Evolutionary conservation across 2,797 vertebrate species (phyloP), one percentile per base, ranked within the genome.

Genomic region (Botia kubotai): DNA sequence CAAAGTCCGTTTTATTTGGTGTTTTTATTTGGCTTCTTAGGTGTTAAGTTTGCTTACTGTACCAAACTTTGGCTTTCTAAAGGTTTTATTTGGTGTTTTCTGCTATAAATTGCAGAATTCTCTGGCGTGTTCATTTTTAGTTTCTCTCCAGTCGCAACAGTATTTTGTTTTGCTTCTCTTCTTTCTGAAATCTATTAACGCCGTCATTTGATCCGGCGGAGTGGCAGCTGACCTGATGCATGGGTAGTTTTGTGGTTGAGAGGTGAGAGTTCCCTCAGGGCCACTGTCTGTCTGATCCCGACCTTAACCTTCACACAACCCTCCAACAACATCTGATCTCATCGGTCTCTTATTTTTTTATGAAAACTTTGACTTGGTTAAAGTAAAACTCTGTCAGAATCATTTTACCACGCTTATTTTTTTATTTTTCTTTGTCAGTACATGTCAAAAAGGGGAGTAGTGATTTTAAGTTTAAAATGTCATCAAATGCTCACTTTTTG

Each of bases 131-230:
- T 60, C 74, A 65, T 57, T 36, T 70, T 73, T 77, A 23, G 57
- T 77, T 55, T 79, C 71, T 57, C 13, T 70, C 68, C 77, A 67
- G 26, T 50, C 84, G 76, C 39, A 76, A 77, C 79, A 65, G 85
- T 86, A 87, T 82, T 87, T 77, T 65, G 43, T 69, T 75, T 72
- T 80, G 83, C 85, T 52, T 81, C 77, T 75, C 82, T 66, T 62
- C 82, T 83, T 79, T 67, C 83, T 87, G 72, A 87, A 89, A 90
- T 90, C 91, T 92, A 91, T 93, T 89, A 90, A 84, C 83, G 81
- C 69, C 79, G 91, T 89, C 90, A 93, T 87, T 88, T 88, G 89
- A 93, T 92, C 90, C 79, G 26, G 82, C 65, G 65, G 88, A 75
- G 84, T 46, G 84, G 80, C 83, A 79, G 82, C 83, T 77, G 83